Evolutionary conservation across 2,797 vertebrate species (phyloP), one percentile per base, ranked within the genome.

Genomic region (Ctenopoma kingsleyae): DNA sequence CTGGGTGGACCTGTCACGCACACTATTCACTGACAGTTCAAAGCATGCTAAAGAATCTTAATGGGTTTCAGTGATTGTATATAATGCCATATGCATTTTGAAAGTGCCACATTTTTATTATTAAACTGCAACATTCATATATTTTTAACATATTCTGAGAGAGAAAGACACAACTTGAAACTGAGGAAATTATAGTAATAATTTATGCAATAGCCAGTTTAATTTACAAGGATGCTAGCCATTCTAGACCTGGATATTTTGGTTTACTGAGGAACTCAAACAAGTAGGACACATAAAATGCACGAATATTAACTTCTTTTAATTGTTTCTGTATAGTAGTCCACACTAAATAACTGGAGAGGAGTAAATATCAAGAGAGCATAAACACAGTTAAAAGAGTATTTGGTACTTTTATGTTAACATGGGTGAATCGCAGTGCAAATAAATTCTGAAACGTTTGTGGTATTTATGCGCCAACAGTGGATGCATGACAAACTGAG

Each of bases 1-100:
- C 46, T 66, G 54, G 76, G 67, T 78, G 27, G 8, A 77, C 63
- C 55, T 49, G 63, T 68, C 65, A 54, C 41, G 47, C 52, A 65
- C 58, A 48, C 74, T 19, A 55, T 2, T 74, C 38, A 74, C 69
- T 44, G 36, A 57, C 47, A 54, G 46, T 46, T 63, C 25, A 49
- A 49, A 64, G 13, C 50, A 25, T 53, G 43, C 10, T 44, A 65
- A 54, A 53, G 11, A n/a, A 19, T 52, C 47, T n/a, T 17, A n/a
- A 12, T 36, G 11, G 35, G 3, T 12, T 36, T 36, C 11, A 12
- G 15, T 4, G 38, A 52, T 30, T 52, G 13, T 10, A 27, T 20
- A 48, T 16, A 51, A 47, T 43, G 16, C 11, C 32, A 17, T 1
- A 16, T 16, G 5, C 35, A 36, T 36, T 36, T 36, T 36, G 12